Evolutionary conservation across 1,140 invertebrate species (phyloP), one percentile per base, ranked within the genome.

Genomic region (Drosophila asahinai): DNA sequence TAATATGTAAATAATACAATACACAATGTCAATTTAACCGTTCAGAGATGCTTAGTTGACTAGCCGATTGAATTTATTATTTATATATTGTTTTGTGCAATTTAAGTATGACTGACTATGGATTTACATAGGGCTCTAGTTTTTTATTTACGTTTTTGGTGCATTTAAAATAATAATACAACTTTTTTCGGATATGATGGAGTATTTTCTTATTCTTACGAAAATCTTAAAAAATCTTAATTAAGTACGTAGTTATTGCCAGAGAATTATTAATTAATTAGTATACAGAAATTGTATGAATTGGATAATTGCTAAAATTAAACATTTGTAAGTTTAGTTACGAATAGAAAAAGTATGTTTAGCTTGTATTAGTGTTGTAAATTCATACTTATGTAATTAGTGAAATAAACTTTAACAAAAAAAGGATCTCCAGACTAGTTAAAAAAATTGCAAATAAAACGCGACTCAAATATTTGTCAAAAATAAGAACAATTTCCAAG

Each of bases 71-170:
- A 55, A 12, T 38, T 25, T 25, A 11, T 17, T 2, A 40, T 33
- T 61, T 30, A 17, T 33, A 42, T 60, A 19, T 14, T 22, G 30
- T 43, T 61, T 43, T 66, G 14, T 38, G 12, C 33, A 22, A 40
- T 19, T 61, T 49, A 67, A 22, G 22, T n/a, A n/a, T 65, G 40
- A 25, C n/a, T 17, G 58, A 45, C 25, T 19, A 19, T 60, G 27
- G 66, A 73, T 73, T 72, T 73, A 59, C n/a, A 59, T 72, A 72
- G 43, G 70, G 70, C 70, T 73, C 70, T 60, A 71, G 70, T 36
- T 19, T 6, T 52, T 17, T n/a, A 22, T 65, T 12, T 25, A 17
- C 6, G 6, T 22, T n/a, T 36, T 38, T 17, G 12, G 30, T 25
- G 63, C 11, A 30, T 36, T 55, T 55, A 3, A 55, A 55, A 17